These are phyloP conservation scores for Folsomia candida DNA, from an alignment of 2,888 invertebrate genomes.

Conservation along the genomic window DNA sequence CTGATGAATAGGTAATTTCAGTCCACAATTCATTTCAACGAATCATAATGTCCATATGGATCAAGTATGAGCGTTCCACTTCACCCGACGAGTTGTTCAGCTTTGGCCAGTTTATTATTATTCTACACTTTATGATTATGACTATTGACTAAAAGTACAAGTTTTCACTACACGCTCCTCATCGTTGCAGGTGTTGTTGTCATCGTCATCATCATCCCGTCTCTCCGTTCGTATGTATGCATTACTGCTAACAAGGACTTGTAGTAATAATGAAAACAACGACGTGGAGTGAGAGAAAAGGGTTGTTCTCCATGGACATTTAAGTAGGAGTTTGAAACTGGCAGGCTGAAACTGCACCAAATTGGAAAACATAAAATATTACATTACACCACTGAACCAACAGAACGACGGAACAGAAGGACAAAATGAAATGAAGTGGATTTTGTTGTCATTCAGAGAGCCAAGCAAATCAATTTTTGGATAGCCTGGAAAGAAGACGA, in stretches of 20 bases:
- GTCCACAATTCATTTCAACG: background rate
- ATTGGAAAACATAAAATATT: background rate
- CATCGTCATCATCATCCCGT: background rate
- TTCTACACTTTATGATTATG: background rate
- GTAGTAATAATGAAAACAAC: background rate
- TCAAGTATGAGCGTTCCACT: background rate
- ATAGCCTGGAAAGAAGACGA: background rate
- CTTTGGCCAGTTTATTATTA: background rate
- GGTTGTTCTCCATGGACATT: background rate
- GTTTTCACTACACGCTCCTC: no score
- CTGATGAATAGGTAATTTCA: conserved; percentile 16
- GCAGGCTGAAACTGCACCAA: background rate
- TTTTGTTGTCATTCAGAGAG: background rate
- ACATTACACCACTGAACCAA: background rate
- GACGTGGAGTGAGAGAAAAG: background rate
- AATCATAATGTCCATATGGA: conserved; percentile 14
- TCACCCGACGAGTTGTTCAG: background rate
- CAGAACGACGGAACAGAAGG: background rate
- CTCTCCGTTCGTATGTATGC: background rate
- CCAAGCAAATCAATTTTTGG: background rate
- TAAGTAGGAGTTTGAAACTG: background rate
- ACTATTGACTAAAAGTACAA: background rate
- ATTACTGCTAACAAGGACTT: background rate
- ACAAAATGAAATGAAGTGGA: background rate
- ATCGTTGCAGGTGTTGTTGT: conserved; percentile 10